These are phyloP conservation scores for Asbolus verrucosus DNA, from an alignment of 1,140 invertebrate genomes.

Conservation along the genomic window DNA sequence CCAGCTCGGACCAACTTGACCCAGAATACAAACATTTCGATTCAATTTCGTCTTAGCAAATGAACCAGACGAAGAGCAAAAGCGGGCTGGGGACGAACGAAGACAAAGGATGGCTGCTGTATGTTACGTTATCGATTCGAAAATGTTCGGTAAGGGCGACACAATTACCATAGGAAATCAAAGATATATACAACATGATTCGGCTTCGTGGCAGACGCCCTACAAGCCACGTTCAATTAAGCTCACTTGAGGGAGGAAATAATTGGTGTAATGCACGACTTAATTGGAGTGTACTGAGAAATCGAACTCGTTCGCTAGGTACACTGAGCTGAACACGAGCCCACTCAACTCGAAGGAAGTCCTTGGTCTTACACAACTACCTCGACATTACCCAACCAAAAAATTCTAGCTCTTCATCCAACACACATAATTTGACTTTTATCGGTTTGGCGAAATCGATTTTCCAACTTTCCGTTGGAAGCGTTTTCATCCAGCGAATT, in stretches of 20 bases:
- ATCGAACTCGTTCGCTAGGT: slow-evolving; percentile 3
- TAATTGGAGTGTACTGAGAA: neutral
- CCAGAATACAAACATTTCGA: no score
- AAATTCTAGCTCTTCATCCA: no score
- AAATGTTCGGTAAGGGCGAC: neutral
- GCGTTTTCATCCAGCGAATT: slow-evolving; percentile 1
- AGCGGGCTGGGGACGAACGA: no score
- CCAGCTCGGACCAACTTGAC: neutral
- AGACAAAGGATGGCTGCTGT: neutral
- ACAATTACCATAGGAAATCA: slow-evolving; percentile 22
- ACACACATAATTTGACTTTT: neutral
- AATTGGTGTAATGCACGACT: slow-evolving; percentile 16
- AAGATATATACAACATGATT: neutral
- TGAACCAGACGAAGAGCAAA: no score
- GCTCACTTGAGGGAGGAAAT: slow-evolving; percentile 10
- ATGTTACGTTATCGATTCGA: neutral
- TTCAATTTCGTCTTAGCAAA: no score
- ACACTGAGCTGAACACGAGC: neutral
- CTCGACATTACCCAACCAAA: no score
- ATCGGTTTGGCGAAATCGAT: neutral
- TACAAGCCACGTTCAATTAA: slow-evolving; percentile 14
- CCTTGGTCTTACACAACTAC: no score
- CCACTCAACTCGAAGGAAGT: no score
- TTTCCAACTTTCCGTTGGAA: neutral
- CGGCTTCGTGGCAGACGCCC: slow-evolving; percentile 1